Evolutionary conservation across 2,113 vertebrate genomes (phyloP).

Genomic region (Odontophorus gujanensis): DNA sequence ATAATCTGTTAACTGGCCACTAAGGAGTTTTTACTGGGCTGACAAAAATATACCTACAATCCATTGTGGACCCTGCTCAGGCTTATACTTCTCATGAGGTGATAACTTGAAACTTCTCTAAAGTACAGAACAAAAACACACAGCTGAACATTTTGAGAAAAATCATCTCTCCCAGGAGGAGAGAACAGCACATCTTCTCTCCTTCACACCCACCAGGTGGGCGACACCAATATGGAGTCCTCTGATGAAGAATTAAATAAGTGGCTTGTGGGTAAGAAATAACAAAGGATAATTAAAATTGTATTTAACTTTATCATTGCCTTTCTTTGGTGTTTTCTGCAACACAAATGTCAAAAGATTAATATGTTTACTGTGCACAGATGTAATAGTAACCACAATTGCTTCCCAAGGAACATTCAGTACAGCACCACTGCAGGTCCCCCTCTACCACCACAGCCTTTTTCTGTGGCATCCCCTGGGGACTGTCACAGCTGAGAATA

Average conservation of each 20-base stretch:
- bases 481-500: not conserved
- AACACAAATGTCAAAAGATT: not conserved
- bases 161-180: not conserved
- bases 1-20: not conserved
- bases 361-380: not conserved
- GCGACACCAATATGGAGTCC: not conserved
- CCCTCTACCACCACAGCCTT: not conserved
- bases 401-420: not conserved
- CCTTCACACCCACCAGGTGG: accelerated
- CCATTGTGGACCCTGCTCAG: not conserved
- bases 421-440: not conserved
- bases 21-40: not conserved
- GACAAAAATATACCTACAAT: not conserved
- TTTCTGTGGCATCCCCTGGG: not conserved
- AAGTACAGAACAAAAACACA: not conserved
- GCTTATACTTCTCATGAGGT: not conserved
- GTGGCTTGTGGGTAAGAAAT: slow-evolving; percentile 8
- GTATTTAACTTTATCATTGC: slow-evolving; percentile 7
- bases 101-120: not conserved
- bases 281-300: not conserved
- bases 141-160: not conserved
- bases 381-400: slow-evolving; percentile 14
- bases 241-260: slow-evolving; percentile 9
- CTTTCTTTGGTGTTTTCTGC: slow-evolving; percentile 28
- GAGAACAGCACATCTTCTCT: not conserved